Evolutionary conservation across 2,888 invertebrate species (phyloP).

Genomic region (Drosophila paracracens): DNA sequence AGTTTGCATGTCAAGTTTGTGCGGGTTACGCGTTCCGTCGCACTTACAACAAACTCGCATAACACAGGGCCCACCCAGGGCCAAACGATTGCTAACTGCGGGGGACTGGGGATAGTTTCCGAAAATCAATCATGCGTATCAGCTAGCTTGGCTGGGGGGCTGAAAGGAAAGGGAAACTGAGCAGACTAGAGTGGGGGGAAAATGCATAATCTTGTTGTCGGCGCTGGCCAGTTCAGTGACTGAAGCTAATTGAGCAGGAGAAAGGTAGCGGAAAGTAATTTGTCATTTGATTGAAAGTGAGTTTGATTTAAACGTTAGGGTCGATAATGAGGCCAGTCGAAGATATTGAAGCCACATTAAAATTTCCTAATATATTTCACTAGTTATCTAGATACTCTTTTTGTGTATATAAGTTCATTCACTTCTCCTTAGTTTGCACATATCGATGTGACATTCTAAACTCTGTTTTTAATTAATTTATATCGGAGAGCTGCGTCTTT

Average conservation of each 20-base stretch:
- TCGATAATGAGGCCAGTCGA: slow-evolving; percentile 41
- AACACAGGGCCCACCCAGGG: slow-evolving; percentile 8
- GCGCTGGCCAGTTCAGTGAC: slow-evolving; percentile 65
- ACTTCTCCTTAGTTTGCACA: neutral
- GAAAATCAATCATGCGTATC: slow-evolving; percentile 61
- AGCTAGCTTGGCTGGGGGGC: neutral
- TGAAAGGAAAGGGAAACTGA: slow-evolving; percentile 1
- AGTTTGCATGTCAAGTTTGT: slow-evolving; percentile 54
- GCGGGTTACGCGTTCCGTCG: slow-evolving; percentile 73
- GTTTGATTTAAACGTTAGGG: slow-evolving; percentile 55
- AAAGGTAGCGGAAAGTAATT: slow-evolving; percentile 77
- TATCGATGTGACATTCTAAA: neutral
- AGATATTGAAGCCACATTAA: neutral
- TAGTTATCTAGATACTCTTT: neutral
- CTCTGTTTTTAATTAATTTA: neutral
- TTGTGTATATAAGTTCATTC: neutral
- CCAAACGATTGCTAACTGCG: slow-evolving; percentile 20
- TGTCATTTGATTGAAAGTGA: slow-evolving; percentile 77
- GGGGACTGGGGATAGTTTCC: slow-evolving; percentile 28
- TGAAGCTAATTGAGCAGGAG: slow-evolving; percentile 69
- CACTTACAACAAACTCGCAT: slow-evolving; percentile 40
- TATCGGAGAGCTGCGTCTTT: neutral
- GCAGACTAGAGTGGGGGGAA: slow-evolving; percentile 12
- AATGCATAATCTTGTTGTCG: slow-evolving; percentile 67
- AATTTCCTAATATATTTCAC: neutral